phyloP scores from a whole-genome alignment of 2,797 vertebrate genomes.

The Sebastes elongatus region DNA sequence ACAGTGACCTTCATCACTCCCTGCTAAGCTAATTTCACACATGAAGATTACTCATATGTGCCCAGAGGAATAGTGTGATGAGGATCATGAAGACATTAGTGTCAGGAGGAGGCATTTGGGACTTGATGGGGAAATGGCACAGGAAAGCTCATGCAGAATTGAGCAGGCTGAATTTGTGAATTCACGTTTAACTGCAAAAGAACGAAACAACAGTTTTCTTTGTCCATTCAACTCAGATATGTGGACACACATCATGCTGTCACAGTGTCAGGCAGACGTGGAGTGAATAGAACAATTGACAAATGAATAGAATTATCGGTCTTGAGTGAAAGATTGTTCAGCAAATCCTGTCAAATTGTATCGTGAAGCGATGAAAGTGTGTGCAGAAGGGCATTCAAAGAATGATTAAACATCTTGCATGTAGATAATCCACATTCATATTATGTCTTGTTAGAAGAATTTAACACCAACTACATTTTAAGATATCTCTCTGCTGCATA shows the following conservation, averaged over 20 bases:
- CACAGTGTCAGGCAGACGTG: background rate
- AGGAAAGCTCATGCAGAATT: background rate
- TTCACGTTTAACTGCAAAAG: background rate
- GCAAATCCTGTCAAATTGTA: background rate
- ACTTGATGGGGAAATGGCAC: background rate
- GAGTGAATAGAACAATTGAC: background rate
- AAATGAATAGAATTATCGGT: background rate
- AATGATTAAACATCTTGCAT: background rate
- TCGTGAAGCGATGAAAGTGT: fast-evolving
- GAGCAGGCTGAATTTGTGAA: background rate
- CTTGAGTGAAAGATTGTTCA: background rate
- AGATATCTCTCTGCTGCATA: background rate
- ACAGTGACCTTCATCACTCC: conserved; percentile 30
- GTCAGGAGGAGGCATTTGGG: background rate
- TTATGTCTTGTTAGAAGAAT: background rate
- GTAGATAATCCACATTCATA: background rate
- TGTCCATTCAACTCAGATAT: background rate
- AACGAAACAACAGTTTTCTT: background rate
- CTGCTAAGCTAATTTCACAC: conserved; percentile 48
- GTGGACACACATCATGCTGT: background rate
- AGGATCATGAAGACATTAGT: conserved; percentile 10
- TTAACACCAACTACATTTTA: background rate
- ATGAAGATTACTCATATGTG: conserved; percentile 30
- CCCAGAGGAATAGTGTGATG: conserved; percentile 23
- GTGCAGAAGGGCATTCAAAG: background rate